Base-by-base conservation (phyloP, 2,888 invertebrate species). In the Chironomus tentans region DNA sequence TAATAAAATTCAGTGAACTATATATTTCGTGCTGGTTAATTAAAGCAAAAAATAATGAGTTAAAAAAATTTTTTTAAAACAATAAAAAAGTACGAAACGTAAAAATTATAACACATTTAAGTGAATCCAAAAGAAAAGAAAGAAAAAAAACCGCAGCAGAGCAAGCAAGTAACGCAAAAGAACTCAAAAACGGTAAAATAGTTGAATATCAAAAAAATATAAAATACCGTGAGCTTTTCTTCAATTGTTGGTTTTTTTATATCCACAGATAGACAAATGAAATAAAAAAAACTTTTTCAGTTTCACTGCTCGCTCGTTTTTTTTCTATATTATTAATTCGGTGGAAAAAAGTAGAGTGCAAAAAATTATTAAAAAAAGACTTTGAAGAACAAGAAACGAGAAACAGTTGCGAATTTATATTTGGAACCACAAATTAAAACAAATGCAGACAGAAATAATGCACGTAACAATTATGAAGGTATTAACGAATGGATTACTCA, bases 1-100 rank as follows among this genome's bases (percentile, higher is more conserved):
- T 74, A 74, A 74, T 74, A 74, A 74, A 74, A 74, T 74, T 74
- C 74, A 74, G 65, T 74, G 74, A 74, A 74, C 74, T 74, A 74
- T 68, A 74, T 74, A 62, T 74, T 62, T 72, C 62, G 72, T 68
- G 68, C 72, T 74, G 74, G 47, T 62, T 74, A 74, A 74, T 74
- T 74, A 74, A 74, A 74, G 68, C 65, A 74, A 73, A 73, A 56
- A 48, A 47, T 74, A 74, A 74, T 74, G 74, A 74, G 48, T 74
- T 68, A 56, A 71, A 72, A 72, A 72, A 15, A 24, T 18, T 65
- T 74, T 74, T 28, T 46, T 68, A 24, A 74, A 74, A 74, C 74
- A 74, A 74, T 74, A 71, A 56, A 74, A 70, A 74, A 74, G 65
- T 24, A 47, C 21, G 47, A 74, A 74, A 74, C 65, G 65, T 74